Base-by-base conservation (phyloP, 1,140 invertebrate species). In the Bicyclus anynana region DNA sequence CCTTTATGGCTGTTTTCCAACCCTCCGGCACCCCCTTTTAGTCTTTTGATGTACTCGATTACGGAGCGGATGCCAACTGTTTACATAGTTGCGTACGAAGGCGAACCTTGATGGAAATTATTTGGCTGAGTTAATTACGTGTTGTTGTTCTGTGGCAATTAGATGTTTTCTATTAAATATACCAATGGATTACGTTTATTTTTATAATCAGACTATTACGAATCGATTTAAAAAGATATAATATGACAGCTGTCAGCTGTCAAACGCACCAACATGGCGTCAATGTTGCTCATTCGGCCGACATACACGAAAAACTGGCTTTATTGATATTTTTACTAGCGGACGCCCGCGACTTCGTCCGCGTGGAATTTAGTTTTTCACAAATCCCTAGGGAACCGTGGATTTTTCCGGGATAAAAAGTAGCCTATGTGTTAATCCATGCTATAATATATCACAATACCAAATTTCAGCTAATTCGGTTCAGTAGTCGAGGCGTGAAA, bases 201-300 rank as follows among this genome's bases (percentile, higher is more conserved):
- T n/a, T n/a, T n/a, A n/a, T n/a, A n/a, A n/a, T n/a, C n/a, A n/a
- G n/a, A n/a, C n/a, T n/a, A n/a, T n/a, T n/a, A n/a, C n/a, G n/a
- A n/a, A n/a, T n/a, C n/a, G n/a, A n/a, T n/a, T n/a, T n/a, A n/a
- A n/a, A n/a, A n/a, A n/a, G n/a, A n/a, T n/a, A n/a, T n/a, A 72
- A 73, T 67, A 37, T 75, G 74, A 75, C 74, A 75, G 72, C 65
- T 76, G 75, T 72, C 74, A 76, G 49, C 49, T 72, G 66, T 75
- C 71, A 72, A 51, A 60, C 50, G 59, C 49, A 67, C 53, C 57
- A 67, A 71, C 59, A 65, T 58, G 56, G 51, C 59, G 59, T 38
- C 59, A 48, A 59, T 63, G 44, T 20, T 37, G 51, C 18, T 13
- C 46, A 38, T 54, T 54, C 44, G 46, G 37, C 13, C 53, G 27